phyloP scores from a whole-genome alignment of 2,888 invertebrate species.

The Sesia apiformis region DNA sequence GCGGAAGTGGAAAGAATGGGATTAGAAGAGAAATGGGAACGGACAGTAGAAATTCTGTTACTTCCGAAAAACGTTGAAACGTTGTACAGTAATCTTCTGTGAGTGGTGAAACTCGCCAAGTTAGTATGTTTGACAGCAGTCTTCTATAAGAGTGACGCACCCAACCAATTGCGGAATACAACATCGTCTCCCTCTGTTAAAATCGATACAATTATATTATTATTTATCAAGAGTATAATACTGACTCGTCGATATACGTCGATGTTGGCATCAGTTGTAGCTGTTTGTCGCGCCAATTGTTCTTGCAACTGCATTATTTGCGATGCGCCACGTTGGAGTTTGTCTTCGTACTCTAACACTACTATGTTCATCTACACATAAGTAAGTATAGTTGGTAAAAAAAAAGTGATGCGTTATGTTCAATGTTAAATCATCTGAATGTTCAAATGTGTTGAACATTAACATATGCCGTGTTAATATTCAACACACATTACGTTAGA shows the following conservation, averaged over 20 bases:
- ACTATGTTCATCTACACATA: constrained; percentile 46
- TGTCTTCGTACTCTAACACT: constrained; percentile 65
- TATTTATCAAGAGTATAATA: neutral
- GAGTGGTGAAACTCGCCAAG: neutral
- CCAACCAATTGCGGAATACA: neutral
- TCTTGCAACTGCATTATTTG: constrained; percentile 49
- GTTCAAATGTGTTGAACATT: no score
- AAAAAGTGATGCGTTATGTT: no score
- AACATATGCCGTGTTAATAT: no score
- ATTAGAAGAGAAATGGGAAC: no score
- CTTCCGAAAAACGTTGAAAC: no score
- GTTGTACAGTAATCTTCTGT: no score
- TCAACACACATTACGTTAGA: no score
- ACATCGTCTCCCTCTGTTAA: neutral
- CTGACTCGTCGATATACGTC: constrained; percentile 55
- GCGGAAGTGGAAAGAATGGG: no score
- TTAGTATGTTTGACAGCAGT: neutral
- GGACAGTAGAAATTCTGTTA: no score
- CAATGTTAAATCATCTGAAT: no score
- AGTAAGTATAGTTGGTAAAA: neutral
- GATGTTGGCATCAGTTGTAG: constrained; percentile 47
- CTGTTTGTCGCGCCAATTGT: constrained; percentile 41
- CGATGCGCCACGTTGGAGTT: constrained; percentile 49
- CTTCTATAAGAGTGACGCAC: neutral
- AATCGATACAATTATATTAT: no score